phyloP scores from a whole-genome alignment of 2,888 invertebrate species.

The Vandiemenella viatica region DNA sequence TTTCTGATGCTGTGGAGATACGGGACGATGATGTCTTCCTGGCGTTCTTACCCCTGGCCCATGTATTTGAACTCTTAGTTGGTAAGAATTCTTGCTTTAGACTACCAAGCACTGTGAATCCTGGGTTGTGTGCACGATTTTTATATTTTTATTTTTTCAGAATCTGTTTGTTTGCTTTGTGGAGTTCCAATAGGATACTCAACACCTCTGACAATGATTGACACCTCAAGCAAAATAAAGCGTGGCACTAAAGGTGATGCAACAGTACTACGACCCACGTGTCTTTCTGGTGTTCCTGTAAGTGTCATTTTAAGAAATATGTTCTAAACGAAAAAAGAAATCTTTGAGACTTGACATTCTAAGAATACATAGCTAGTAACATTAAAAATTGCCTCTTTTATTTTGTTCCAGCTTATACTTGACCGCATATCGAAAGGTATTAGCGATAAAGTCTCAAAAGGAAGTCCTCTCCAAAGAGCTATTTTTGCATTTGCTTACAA shows the following conservation, averaged over 20 bases:
- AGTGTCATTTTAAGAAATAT: too few species aligned
- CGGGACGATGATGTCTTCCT: constrained; percentile 67
- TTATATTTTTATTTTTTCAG: constrained; percentile 15
- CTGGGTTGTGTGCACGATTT: neutral
- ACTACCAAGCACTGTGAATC: neutral
- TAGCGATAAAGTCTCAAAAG: constrained; percentile 79
- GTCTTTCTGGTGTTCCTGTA: constrained; percentile 93
- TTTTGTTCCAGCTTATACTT: constrained; percentile 61
- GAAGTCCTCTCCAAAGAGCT: constrained; percentile 60
- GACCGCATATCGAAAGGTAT: constrained; percentile 96
- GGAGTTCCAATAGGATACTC: constrained; percentile 94
- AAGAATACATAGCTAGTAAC: too few species aligned
- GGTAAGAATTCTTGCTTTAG: constrained; percentile 36
- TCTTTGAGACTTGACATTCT: too few species aligned
- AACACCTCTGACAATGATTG: constrained; percentile 83
- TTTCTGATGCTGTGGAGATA: constrained; percentile 61
- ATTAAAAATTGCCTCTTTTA: too few species aligned
- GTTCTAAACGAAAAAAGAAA: too few species aligned
- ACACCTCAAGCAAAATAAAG: constrained; percentile 89
- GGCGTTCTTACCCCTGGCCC: constrained; percentile 91
- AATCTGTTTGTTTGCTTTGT: constrained; percentile 26
- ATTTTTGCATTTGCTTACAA: constrained; percentile 89
- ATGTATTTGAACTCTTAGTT: constrained; percentile 91
- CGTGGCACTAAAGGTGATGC: constrained; percentile 91
- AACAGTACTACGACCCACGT: constrained; percentile 75